Conservation (phyloP, 2,888 invertebrate genomes). For the Heliconius sara region DNA sequence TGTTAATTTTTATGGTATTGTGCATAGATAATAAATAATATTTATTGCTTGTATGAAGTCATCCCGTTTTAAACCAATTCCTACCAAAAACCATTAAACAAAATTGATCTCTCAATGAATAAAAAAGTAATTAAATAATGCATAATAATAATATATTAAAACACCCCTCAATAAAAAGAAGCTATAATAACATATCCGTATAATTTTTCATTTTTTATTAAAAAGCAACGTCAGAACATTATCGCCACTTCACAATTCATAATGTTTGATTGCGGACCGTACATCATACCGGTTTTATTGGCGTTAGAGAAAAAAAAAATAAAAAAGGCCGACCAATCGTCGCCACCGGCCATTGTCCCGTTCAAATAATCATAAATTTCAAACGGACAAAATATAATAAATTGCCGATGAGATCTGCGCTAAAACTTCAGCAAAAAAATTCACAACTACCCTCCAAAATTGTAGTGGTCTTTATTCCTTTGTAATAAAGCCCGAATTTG, state of each 20-base stretch:
- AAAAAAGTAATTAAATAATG: slow-evolving; percentile 29
- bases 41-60: background rate
- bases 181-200: slow-evolving; percentile 36
- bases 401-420: slow-evolving; percentile 83
- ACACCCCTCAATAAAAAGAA: slow-evolving; percentile 38
- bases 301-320: slow-evolving; percentile 68
- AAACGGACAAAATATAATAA: slow-evolving; percentile 83
- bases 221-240: slow-evolving; percentile 49
- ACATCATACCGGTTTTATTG: slow-evolving; percentile 66
- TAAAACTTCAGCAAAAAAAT: slow-evolving; percentile 66
- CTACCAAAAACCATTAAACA: background rate
- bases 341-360: slow-evolving; percentile 70
- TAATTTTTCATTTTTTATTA: slow-evolving; percentile 47
- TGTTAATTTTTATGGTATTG: background rate
- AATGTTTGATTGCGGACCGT: slow-evolving; percentile 53
- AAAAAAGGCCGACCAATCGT: slow-evolving; percentile 66
- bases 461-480: slow-evolving; percentile 47
- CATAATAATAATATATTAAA: slow-evolving; percentile 36
- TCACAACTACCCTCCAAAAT: slow-evolving; percentile 46
- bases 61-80: background rate
- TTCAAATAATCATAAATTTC: slow-evolving; percentile 83
- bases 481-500: slow-evolving; percentile 57
- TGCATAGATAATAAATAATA: background rate
- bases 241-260: slow-evolving; percentile 54
- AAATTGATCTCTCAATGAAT: slow-evolving; percentile 23